Evolutionary conservation across 2,888 invertebrate species (phyloP).

Genomic region (Heteromyza rotundicornis): DNA sequence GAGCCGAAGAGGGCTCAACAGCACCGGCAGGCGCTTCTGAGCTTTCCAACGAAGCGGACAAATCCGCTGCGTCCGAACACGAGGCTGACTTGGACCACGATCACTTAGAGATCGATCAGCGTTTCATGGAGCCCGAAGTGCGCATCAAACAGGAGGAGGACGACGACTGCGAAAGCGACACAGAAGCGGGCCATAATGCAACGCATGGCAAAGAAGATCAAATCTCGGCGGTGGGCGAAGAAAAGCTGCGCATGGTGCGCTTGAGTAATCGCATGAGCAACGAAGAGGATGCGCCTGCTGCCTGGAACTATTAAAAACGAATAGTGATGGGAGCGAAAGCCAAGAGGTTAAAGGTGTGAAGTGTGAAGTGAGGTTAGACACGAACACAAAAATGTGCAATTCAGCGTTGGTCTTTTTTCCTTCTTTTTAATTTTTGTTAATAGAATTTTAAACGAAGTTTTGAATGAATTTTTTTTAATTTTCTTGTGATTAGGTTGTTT

Average conservation of each 20-base stretch:
- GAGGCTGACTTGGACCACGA: slow-evolving; percentile 40
- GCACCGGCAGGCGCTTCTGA: slow-evolving; percentile 66
- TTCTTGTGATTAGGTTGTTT: slow-evolving; percentile 26
- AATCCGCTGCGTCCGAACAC: slow-evolving; percentile 71
- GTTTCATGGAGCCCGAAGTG: slow-evolving; percentile 59
- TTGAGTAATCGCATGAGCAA: slow-evolving; percentile 47
- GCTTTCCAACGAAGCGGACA: slow-evolving; percentile 19
- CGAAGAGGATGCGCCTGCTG: slow-evolving; percentile 39
- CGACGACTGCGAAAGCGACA: slow-evolving; percentile 49
- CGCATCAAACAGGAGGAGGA: slow-evolving; percentile 58
- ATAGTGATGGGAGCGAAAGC: too few relatives aligned
- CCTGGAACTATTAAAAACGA: slow-evolving; percentile 50
- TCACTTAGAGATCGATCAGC: slow-evolving; percentile 51
- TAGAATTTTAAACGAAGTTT: slow-evolving; percentile 6
- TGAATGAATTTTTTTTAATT: slow-evolving; percentile 3
- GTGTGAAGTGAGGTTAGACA: neutral
- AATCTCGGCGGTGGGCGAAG: slow-evolving; percentile 49
- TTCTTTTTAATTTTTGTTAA: slow-evolving; percentile 4
- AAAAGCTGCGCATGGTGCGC: slow-evolving; percentile 54
- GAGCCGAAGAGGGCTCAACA: slow-evolving; percentile 70
- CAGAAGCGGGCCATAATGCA: slow-evolving; percentile 11
- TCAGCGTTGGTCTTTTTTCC: slow-evolving; percentile 5
- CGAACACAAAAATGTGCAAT: slow-evolving; percentile 1
- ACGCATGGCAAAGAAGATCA: slow-evolving; percentile 28
- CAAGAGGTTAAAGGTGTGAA: neutral